Percentiles rank a stretch among this genome's conserved stretches.
Conservation (phyloP, 2,888 invertebrate species). For the Stenodema calcarata region DNA sequence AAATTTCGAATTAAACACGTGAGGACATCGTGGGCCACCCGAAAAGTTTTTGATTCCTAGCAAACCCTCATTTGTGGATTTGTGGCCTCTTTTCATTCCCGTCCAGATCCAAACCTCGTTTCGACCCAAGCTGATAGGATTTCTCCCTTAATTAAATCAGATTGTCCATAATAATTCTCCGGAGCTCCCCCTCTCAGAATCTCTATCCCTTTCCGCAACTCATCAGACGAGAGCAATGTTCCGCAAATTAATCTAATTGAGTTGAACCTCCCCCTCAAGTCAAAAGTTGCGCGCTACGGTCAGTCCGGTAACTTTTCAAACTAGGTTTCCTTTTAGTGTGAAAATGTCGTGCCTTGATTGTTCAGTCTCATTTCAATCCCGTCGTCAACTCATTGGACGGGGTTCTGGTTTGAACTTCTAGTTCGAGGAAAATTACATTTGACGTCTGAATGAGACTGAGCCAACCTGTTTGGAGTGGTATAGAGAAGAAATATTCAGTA, state of each 20-base stretch:
- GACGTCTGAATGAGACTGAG: neutral
- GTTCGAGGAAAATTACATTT: neutral
- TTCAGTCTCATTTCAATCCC: neutral
- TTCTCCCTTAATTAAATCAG: slow-evolving; percentile 6
- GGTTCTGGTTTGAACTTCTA: neutral
- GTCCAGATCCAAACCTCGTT: neutral
- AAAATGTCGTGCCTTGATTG: neutral
- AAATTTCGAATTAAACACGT: neutral
- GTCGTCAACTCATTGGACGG: neutral
- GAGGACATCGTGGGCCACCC: neutral
- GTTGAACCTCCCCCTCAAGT: neutral
- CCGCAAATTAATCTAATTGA: slow-evolving; percentile 15
- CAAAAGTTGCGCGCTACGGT: neutral
- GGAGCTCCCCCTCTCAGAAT: neutral
- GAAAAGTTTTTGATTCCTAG: neutral
- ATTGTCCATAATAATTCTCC: slow-evolving; percentile 20
- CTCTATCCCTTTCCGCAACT: neutral
- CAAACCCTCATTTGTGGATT: neutral
- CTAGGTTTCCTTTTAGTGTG: neutral
- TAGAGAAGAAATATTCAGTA: too few species aligned
- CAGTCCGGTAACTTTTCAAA: neutral
- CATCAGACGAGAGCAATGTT: neutral
- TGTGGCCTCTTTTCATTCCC: neutral
- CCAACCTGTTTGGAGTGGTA: neutral
- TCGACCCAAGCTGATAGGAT: neutral